Conservation (phyloP, 2,888 invertebrate species). For the Dryobota labecula region DNA sequence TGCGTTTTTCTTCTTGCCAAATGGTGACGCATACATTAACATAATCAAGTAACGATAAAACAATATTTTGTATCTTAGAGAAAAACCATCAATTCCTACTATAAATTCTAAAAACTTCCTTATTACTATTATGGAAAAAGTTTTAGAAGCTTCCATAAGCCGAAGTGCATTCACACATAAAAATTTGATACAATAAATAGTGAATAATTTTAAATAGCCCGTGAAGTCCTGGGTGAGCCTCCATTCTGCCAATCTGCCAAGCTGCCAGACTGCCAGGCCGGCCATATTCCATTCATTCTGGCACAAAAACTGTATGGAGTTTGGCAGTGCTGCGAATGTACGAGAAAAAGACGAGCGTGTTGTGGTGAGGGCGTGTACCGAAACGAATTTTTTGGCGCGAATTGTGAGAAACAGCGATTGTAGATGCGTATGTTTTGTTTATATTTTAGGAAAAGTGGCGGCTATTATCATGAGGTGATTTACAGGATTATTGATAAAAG, state of each 20-base stretch:
- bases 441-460: neutral
- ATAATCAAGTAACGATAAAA: constrained; percentile 31
- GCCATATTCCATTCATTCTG: constrained; percentile 75
- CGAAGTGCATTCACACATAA: constrained; percentile 54
- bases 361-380: constrained; percentile 67
- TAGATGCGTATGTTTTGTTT: neutral
- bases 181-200: constrained; percentile 64
- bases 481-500: neutral
- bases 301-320: constrained; percentile 73
- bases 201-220: constrained; percentile 73
- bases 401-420: constrained; percentile 21
- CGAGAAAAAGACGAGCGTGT: constrained; percentile 76
- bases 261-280: constrained; percentile 60
- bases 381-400: constrained; percentile 30
- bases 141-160: constrained; percentile 14
- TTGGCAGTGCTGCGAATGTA: constrained; percentile 75
- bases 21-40: constrained; percentile 47
- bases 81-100: neutral
- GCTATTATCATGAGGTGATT: neutral
- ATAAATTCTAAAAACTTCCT: neutral
- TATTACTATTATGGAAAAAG: neutral
- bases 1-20: constrained; percentile 37
- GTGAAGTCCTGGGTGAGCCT: constrained; percentile 57
- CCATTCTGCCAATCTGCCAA: constrained; percentile 62
- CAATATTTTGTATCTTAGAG: constrained; percentile 8